Percentiles rank a stretch among this genome's conserved stretches.
Conservation (phyloP, 2,888 invertebrate genomes). For the Rhamphomyia laevipes region DNA sequence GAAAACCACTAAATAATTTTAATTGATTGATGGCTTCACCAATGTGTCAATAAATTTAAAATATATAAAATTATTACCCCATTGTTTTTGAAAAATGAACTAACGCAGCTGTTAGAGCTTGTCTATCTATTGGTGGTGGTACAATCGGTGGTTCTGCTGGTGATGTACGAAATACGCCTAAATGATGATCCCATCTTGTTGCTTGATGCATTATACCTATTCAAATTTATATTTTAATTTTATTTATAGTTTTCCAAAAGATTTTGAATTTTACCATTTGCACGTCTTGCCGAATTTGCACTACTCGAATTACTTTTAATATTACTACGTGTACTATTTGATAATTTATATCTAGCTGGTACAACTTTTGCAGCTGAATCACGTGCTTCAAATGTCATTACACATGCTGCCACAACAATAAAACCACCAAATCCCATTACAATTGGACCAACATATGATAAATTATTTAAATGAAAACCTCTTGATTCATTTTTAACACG, state of each 20-base stretch:
- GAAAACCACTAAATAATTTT: background rate
- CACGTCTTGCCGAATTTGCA: slow-evolving; percentile 30
- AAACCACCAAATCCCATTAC: slow-evolving; percentile 97
- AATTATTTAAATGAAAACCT: slow-evolving; percentile 74
- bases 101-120: slow-evolving; percentile 39
- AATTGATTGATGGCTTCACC: no score
- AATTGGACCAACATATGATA: slow-evolving; percentile 93
- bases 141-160: slow-evolving; percentile 37
- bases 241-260: background rate
- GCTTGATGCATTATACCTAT: slow-evolving; percentile 22
- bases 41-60: no score
- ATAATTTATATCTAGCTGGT: slow-evolving; percentile 54
- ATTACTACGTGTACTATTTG: slow-evolving; percentile 30
- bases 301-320: slow-evolving; percentile 32
- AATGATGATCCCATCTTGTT: slow-evolving; percentile 49
- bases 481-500: slow-evolving; percentile 70
- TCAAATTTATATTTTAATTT: background rate
- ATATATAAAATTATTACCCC: slow-evolving; percentile 19
- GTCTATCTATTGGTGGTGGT: slow-evolving; percentile 38
- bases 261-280: slow-evolving; percentile 26
- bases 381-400: slow-evolving; percentile 96
- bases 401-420: slow-evolving; percentile 92
- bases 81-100: slow-evolving; percentile 39
- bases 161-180: slow-evolving; percentile 54
- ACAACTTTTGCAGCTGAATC: slow-evolving; percentile 90